Conservation (phyloP, 92 coral and sea anemone species). For the Isaurus tuberculatus region DNA sequence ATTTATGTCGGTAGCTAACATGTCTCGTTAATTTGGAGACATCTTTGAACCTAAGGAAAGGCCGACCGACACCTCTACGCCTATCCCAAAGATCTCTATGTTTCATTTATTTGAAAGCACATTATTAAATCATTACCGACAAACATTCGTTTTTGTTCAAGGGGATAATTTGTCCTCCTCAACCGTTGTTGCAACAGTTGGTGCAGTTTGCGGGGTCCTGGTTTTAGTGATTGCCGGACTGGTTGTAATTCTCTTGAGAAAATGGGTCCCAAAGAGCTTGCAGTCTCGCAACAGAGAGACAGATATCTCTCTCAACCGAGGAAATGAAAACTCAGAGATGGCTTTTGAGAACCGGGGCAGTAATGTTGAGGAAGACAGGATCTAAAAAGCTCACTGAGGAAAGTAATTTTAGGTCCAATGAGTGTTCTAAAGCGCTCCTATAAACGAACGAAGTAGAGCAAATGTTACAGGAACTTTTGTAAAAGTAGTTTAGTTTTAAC, state of each 20-base stretch:
- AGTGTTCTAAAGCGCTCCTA: too few relatives aligned
- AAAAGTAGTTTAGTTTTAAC: too few relatives aligned
- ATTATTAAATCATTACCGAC: background rate
- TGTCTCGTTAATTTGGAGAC: too few relatives aligned
- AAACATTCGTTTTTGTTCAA: background rate
- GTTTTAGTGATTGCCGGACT: background rate
- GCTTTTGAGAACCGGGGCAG: conserved; percentile 11
- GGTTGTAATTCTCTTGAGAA: background rate
- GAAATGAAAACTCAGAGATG: background rate
- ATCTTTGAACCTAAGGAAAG: too few relatives aligned
- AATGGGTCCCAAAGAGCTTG: background rate
- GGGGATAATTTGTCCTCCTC: background rate
- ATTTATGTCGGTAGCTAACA: too few relatives aligned
- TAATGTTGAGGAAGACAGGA: background rate
- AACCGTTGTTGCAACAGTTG: background rate
- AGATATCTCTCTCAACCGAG: background rate
- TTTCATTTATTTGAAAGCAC: background rate
- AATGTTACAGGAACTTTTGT: too few relatives aligned
- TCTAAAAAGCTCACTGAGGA: background rate
- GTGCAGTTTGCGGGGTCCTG: background rate
- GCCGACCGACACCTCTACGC: too few relatives aligned
- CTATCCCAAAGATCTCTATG: background rate
- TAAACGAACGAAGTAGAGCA: too few relatives aligned
- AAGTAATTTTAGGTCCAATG: too few relatives aligned
- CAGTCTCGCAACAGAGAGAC: conserved; percentile 21